These are phyloP conservation scores for Clitarchus hookeri DNA, from an alignment of 2,888 invertebrate genomes.

Conservation along the genomic window DNA sequence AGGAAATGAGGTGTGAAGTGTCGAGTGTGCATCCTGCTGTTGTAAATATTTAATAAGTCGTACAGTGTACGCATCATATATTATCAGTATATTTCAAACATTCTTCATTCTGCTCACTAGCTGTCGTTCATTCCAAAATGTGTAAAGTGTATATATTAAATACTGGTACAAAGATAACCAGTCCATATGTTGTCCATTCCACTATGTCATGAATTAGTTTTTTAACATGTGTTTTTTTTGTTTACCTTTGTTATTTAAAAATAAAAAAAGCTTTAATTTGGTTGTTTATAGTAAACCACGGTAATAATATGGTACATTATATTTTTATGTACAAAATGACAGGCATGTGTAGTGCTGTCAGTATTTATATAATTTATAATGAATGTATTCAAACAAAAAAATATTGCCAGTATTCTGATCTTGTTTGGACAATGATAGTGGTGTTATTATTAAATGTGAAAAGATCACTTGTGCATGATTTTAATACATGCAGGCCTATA, in stretches of 20 bases:
- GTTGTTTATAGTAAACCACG: neutral
- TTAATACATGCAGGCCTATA: neutral
- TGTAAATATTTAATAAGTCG: conserved; percentile 22
- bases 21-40: neutral
- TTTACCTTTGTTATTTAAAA: conserved; percentile 7
- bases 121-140: conserved; percentile 8
- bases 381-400: neutral
- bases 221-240: neutral
- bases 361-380: neutral
- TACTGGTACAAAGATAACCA: neutral
- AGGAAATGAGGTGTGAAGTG: neutral
- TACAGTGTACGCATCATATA: conserved; percentile 8
- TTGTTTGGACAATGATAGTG: neutral
- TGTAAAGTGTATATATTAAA: conserved; percentile 23
- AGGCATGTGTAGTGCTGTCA: no score
- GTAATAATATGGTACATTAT: neutral
- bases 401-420: neutral
- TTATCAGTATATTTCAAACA: conserved; percentile 14
- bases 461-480: neutral
- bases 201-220: neutral
- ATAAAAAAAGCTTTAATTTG: neutral
- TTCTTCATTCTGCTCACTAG: conserved; percentile 7
- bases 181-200: neutral
- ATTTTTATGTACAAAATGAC: neutral
- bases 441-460: neutral